Conservation (phyloP, 2,113 vertebrate species). For the Cercocebus atys region DNA sequence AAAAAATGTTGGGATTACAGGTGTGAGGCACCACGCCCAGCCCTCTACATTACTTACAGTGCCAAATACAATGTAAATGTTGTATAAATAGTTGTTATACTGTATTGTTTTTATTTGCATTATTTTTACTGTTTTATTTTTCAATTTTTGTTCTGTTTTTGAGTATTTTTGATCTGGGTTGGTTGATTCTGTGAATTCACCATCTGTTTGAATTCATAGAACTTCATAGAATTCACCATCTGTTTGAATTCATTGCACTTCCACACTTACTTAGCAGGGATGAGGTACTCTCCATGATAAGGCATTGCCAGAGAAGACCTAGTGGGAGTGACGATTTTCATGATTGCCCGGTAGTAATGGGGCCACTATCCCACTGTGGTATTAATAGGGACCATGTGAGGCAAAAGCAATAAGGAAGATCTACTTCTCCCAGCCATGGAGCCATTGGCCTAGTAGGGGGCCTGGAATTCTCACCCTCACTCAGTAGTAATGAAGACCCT, state of each 20-base stretch:
- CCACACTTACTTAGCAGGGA: too few relatives aligned
- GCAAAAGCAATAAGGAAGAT: not conserved
- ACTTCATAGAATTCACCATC: not conserved
- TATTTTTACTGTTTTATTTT: not conserved
- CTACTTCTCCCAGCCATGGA: not conserved
- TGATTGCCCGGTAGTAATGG: not conserved
- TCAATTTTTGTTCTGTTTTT: not conserved
- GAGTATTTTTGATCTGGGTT: not conserved
- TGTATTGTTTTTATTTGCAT: not conserved
- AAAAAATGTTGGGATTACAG: too few relatives aligned
- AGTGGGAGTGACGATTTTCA: not conserved
- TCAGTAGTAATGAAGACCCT: not conserved
- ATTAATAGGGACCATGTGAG: too few relatives aligned
- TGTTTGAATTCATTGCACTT: not conserved
- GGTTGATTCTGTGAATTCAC: not conserved
- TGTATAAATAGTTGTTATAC: not conserved
- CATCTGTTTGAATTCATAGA: not conserved
- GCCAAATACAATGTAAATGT: not conserved
- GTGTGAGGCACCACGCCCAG: accelerated
- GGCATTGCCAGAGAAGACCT: not conserved
- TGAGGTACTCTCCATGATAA: not conserved
- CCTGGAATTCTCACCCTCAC: not conserved
- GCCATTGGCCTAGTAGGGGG: not conserved
- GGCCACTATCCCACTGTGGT: not conserved
- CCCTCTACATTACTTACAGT: not conserved